phyloP scores from a whole-genome alignment of 2,113 vertebrate species.

The Ciconia stormi region DNA sequence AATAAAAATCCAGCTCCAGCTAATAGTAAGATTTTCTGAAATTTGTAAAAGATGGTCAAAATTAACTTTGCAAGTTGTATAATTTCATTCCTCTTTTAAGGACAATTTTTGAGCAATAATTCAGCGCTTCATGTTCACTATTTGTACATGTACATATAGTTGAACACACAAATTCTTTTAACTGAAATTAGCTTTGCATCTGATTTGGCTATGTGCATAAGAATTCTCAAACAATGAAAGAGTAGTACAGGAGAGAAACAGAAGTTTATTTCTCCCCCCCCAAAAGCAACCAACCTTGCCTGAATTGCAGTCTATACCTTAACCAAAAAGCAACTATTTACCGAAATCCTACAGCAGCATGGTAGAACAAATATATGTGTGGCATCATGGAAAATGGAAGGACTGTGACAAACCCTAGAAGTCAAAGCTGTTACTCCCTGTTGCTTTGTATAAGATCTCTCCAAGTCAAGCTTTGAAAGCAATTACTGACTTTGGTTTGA shows the following conservation, averaged over 20 bases:
- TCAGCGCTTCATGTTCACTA: not conserved
- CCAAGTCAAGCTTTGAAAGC: not conserved
- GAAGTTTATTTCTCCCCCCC: not conserved
- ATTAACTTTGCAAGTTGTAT: not conserved
- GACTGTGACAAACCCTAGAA: not conserved
- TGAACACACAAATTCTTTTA: not conserved
- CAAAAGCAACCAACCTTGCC: not conserved
- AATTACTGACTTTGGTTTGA: not conserved
- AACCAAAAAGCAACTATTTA: not conserved
- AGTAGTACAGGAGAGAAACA: not conserved
- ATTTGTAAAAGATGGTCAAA: not conserved
- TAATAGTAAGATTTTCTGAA: not conserved
- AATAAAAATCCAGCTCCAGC: not conserved
- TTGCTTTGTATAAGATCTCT: not conserved
- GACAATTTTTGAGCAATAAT: not conserved
- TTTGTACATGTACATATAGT: not conserved
- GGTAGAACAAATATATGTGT: not conserved
- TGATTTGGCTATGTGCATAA: not conserved
- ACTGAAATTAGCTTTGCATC: not conserved
- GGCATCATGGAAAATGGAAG: not conserved
- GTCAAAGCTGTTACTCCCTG: not conserved
- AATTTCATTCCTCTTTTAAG: not conserved
- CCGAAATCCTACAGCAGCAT: not conserved
- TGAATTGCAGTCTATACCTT: not conserved
- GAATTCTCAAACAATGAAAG: not conserved